These are phyloP conservation scores for Epistrophe grossulariae DNA, from an alignment of 2,888 invertebrate genomes.

Conservation along the genomic window DNA sequence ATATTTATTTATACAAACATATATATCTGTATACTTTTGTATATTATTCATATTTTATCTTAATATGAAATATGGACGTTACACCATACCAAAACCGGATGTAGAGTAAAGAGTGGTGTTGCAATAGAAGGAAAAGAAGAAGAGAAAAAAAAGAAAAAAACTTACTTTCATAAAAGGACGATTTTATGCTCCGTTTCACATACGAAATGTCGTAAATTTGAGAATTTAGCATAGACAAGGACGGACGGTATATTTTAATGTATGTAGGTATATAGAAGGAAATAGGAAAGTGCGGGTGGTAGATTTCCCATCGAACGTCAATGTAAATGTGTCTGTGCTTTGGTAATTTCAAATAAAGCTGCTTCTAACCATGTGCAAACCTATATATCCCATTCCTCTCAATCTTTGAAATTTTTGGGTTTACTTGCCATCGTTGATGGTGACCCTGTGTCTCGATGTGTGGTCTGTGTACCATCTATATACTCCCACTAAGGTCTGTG, in stretches of 20 bases:
- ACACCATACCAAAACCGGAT: conserved; percentile 25
- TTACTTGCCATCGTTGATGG: conserved; percentile 10
- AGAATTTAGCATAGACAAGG: conserved; percentile 63
- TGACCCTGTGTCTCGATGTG: conserved; percentile 56
- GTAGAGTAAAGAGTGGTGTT: background rate
- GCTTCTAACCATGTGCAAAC: conserved; percentile 58
- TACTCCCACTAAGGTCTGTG: conserved; percentile 8
- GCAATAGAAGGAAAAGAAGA: background rate
- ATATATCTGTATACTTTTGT: conserved; percentile 55
- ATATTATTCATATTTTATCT: conserved; percentile 71
- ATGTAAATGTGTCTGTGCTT: conserved; percentile 39
- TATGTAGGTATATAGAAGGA: background rate
- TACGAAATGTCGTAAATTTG: conserved; percentile 73
- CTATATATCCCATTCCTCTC: conserved; percentile 31
- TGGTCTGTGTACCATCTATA: background rate
- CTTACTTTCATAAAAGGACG: conserved; percentile 62
- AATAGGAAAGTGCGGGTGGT: conserved; percentile 25
- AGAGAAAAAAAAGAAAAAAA: background rate
- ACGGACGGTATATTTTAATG: conserved; percentile 42
- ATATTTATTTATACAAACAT: conserved; percentile 6
- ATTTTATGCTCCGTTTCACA: conserved; percentile 73
- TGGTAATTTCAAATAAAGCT: conserved; percentile 64
- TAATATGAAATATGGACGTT: conserved; percentile 63
- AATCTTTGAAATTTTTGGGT: conserved; percentile 4
- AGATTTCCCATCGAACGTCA: conserved; percentile 50